phyloP scores from a whole-genome alignment of 2,888 invertebrate genomes.

The Pachydiplax longipennis region DNA sequence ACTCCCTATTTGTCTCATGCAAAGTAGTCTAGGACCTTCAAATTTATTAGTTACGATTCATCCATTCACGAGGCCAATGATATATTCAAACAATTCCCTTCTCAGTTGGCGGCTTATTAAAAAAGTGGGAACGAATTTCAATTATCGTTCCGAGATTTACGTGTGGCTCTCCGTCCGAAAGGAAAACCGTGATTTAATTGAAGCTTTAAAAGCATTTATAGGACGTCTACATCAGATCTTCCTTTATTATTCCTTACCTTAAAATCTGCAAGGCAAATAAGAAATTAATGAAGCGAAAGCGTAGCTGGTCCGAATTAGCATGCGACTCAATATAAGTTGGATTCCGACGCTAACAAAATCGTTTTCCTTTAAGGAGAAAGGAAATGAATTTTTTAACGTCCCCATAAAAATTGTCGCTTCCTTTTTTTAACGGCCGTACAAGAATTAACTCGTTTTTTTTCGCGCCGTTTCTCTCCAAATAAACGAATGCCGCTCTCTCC shows the following conservation, averaged over 20 bases:
- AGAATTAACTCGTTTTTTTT: not conserved
- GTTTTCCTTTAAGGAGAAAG: not conserved
- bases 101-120: too few relatives aligned
- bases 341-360: not conserved
- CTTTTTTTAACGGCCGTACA: not conserved
- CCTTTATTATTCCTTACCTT: not conserved
- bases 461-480: not conserved
- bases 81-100: too few relatives aligned
- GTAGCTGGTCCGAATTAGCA: not conserved
- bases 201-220: too few relatives aligned
- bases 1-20: too few relatives aligned
- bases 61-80: too few relatives aligned
- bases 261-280: not conserved
- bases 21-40: too few relatives aligned
- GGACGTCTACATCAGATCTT: too few relatives aligned
- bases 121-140: too few relatives aligned
- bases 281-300: not conserved
- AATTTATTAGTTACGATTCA: too few relatives aligned
- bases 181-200: too few relatives aligned
- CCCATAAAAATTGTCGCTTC: not conserved
- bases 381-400: not conserved
- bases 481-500: not conserved
- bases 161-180: too few relatives aligned
- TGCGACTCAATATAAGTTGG: not conserved
- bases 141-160: too few relatives aligned